Conservation (phyloP, 2,113 vertebrate genomes). For the Nycticryphes semicollaris region DNA sequence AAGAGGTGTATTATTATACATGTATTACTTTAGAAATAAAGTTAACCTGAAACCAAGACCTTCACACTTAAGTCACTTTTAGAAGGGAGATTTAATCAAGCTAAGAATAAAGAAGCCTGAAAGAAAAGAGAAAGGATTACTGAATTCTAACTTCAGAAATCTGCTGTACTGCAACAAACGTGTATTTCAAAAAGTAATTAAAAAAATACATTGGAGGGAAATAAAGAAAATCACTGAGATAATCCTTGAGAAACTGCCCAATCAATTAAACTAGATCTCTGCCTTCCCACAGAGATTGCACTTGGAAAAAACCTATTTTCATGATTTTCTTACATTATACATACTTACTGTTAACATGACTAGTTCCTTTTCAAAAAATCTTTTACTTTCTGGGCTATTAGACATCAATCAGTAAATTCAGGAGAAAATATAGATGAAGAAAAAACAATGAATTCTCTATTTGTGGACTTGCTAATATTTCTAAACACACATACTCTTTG, state of each 20-base stretch:
- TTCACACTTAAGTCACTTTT: not conserved
- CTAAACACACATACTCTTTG: not conserved
- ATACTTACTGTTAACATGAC: not conserved
- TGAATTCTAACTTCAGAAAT: not conserved
- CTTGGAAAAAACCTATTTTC: not conserved
- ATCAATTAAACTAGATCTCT: not conserved
- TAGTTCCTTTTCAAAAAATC: not conserved
- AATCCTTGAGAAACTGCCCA: not conserved
- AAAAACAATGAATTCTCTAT: not conserved
- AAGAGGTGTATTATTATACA: not conserved
- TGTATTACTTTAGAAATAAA: not conserved
- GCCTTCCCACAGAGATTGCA: not conserved
- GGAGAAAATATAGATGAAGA: not conserved
- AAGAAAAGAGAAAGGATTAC: not conserved
- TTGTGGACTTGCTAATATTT: not conserved
- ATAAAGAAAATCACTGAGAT: not conserved
- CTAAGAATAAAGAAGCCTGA: not conserved
- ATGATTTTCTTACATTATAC: not conserved
- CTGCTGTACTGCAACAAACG: not conserved
- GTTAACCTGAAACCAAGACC: not conserved
- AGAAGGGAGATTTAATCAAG: conserved; percentile 1
- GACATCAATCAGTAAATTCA: not conserved
- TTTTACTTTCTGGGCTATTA: not conserved
- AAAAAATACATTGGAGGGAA: not conserved
- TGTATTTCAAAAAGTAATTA: not conserved